Conservation (phyloP, 1,140 invertebrate genomes). For the Arctopsyche grandis region DNA sequence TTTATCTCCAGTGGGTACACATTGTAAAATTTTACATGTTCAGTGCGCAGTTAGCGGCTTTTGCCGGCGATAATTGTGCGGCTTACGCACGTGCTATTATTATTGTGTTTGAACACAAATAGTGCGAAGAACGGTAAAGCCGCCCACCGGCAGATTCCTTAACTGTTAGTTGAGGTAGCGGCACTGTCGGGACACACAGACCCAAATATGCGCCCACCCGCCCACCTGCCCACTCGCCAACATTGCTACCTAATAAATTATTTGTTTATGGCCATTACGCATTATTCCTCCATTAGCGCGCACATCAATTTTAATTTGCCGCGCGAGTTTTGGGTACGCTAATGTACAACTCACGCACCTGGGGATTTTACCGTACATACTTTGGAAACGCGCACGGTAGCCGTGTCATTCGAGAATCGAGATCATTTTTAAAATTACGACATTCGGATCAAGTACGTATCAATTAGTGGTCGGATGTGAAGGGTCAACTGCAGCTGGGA, state of each 20-base stretch:
- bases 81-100: not conserved
- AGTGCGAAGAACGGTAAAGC: constrained; percentile 11
- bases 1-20: no score
- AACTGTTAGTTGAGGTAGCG: constrained; percentile 10
- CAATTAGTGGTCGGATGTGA: no score
- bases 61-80: not conserved
- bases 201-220: constrained; percentile 11
- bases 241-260: not conserved
- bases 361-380: not conserved
- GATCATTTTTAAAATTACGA: no score
- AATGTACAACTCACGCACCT: not conserved
- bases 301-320: constrained; percentile 2
- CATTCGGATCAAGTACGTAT: no score
- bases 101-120: no score
- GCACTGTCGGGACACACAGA: constrained; percentile 4
- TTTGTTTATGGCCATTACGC: constrained; percentile 16
- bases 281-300: not conserved
- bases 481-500: no score
- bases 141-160: constrained; percentile 4
- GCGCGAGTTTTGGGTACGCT: no score
- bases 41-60: not conserved
- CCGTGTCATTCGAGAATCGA: no score
- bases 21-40: not conserved
- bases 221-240: not conserved
- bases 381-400: not conserved